Evolutionary conservation across 2,797 vertebrate species (phyloP).

Genomic region (Etheostoma perlongum): DNA sequence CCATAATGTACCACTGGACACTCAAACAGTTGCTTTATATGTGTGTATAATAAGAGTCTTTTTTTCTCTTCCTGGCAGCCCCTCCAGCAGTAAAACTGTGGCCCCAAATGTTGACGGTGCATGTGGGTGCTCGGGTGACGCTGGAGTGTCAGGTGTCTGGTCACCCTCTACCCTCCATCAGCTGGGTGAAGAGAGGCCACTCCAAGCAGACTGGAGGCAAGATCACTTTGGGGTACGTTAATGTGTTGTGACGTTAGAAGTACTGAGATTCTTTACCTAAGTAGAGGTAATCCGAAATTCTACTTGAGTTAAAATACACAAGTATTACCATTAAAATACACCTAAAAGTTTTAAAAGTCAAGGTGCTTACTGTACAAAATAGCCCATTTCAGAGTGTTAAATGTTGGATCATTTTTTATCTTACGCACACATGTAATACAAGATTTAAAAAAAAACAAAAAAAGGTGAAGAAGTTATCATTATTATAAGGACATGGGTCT

Average conservation of each 20-base stretch:
- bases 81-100: constrained; percentile 80
- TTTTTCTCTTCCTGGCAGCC: constrained; percentile 57
- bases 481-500: too few species aligned
- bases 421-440: too few species aligned
- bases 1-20: background rate
- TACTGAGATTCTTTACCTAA: background rate
- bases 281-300: background rate
- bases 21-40: background rate
- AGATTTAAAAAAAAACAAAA: too few species aligned
- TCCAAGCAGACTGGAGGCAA: constrained; percentile 84
- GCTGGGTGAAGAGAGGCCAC: constrained; percentile 82
- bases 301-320: background rate
- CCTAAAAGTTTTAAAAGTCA: too few species aligned
- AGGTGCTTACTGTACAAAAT: too few species aligned
- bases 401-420: too few species aligned
- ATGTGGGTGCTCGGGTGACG: constrained; percentile 75
- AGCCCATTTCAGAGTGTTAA: too few species aligned
- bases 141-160: constrained; percentile 84
- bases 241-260: background rate
- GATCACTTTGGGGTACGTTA: constrained; percentile 72
- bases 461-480: too few species aligned
- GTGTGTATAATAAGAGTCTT: background rate
- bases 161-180: constrained; percentile 80
- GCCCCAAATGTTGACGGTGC: constrained; percentile 76
- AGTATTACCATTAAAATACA: too few species aligned